phyloP scores from a whole-genome alignment of 2,797 vertebrate genomes.

The Anomalospiza imberbis region DNA sequence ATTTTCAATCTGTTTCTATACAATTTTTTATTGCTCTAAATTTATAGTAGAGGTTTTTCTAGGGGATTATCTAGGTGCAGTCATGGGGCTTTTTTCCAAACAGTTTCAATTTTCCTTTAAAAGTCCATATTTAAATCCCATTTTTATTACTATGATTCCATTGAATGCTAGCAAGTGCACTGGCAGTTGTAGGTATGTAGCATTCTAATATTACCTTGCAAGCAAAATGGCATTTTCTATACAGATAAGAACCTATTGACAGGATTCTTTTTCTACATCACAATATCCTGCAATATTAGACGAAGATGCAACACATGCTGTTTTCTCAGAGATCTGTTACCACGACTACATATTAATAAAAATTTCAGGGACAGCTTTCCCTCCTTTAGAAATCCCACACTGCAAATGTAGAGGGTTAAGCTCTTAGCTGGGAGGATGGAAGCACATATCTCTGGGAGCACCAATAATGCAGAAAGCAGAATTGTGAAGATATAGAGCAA shows the following conservation, averaged over 20 bases:
- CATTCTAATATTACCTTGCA: not conserved
- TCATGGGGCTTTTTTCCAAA: not conserved
- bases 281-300: not conserved
- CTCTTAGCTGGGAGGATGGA: not conserved
- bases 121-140: not conserved
- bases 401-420: not conserved
- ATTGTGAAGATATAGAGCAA: not conserved
- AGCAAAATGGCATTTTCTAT: not conserved
- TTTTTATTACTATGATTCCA: not conserved
- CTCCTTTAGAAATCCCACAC: not conserved
- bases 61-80: not conserved
- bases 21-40: not conserved
- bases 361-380: not conserved
- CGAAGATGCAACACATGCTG: not conserved
- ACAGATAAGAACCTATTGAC: not conserved
- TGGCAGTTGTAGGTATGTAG: not conserved
- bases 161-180: not conserved
- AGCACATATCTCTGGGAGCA: not conserved
- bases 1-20: not conserved
- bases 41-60: not conserved
- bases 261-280: not conserved
- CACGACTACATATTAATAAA: conserved; percentile 5
- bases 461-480: not conserved
- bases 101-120: not conserved
- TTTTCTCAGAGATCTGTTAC: conserved; percentile 29